Base-by-base conservation (phyloP, 1,140 invertebrate species). In the Drosophila ogumai region DNA sequence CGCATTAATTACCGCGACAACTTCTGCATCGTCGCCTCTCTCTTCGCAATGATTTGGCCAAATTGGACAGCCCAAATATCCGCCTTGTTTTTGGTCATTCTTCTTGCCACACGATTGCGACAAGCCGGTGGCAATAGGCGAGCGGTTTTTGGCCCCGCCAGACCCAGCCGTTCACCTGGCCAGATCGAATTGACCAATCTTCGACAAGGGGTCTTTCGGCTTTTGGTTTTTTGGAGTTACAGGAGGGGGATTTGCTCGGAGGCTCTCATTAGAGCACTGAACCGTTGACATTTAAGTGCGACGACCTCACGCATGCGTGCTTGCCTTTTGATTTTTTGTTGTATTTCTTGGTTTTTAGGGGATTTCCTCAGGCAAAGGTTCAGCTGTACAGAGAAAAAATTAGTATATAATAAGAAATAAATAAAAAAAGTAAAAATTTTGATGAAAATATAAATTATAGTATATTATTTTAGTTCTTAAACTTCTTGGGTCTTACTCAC, bases 21-120 rank as follows among this genome's bases (percentile, higher is more conserved):
- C 28, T 71, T 72, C 54, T 49, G 65, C 52, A 28, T 34, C 41
- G 65, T 34, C 41, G 68, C 13, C 43, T 36, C 28, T 71, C 36
- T 41, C 25, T 28, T 28, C 28, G 52, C 50, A 71, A 56, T 52
- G 49, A 58, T 65, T 75, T 77, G 79, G 68, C 28, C 15, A 69
- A 86, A 82, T 82, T 82, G 71, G 79, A 87, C 79, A 76, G 63
- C 38, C 82, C 52, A 40, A 25, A 40, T 82, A 79, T 82, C 75
- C 67, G 60, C 79, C 86, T 85, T 69, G 76, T 74, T 85, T 85
- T 82, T 86, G 82, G 82, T 82, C 82, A 86, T 86, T 86, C 82
- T 86, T 81, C 82, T 86, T 87, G 82, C 82, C 79, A 82, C 82
- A 85, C 64, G 63, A 66, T 81, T 76, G 59, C 59, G 40, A 78